Percentiles rank a stretch among this genome's conserved stretches.
Evolutionary conservation across 2,113 vertebrate species (phyloP).

Genomic region (Cryptoleucopteryx plumbea): DNA sequence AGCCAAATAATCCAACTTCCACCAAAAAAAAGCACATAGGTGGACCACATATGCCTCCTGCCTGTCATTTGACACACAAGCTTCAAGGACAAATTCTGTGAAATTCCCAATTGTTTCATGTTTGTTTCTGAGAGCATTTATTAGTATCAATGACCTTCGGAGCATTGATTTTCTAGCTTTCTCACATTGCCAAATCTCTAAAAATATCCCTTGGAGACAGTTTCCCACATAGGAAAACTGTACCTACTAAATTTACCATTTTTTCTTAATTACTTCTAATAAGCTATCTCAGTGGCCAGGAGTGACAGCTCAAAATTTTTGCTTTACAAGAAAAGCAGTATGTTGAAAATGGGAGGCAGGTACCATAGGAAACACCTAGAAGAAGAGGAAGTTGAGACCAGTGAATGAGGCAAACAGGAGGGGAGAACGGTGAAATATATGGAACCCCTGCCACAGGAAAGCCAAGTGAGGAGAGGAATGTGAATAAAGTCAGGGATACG

Average conservation of each 20-base stretch:
- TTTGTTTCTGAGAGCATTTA: background rate
- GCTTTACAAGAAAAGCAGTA: background rate
- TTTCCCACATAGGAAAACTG: background rate
- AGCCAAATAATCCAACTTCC: background rate
- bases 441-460: background rate
- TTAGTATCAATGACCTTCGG: background rate
- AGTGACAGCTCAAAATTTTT: background rate
- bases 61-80: background rate
- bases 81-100: background rate
- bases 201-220: background rate
- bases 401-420: accelerated
- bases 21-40: background rate
- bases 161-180: background rate
- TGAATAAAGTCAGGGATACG: background rate
- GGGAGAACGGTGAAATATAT: background rate
- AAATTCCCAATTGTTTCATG: background rate
- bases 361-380: background rate
- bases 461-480: background rate
- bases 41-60: background rate
- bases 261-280: background rate
- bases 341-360: background rate
- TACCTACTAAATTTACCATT: background rate
- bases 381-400: background rate
- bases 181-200: background rate
- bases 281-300: background rate